Evolutionary conservation across 2,888 invertebrate species (phyloP), one percentile per base, ranked within the genome.

Genomic region (Cotesia congregata): DNA sequence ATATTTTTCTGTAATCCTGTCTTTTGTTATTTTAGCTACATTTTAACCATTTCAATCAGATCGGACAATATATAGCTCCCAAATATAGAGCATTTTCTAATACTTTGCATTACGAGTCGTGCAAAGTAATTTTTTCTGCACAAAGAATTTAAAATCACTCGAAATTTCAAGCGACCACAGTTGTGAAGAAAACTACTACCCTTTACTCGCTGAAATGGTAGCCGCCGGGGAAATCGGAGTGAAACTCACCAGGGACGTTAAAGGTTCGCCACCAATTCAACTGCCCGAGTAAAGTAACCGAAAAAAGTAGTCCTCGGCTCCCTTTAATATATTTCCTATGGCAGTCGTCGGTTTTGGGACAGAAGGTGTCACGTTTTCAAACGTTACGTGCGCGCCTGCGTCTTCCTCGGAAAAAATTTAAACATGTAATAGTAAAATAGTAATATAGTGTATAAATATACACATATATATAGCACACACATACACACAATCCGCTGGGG

Each of bases 161-260:
- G 30, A 30, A 30, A 30, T 30, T 30, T 30, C 30, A 30, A 3
- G 30, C 30, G 30, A 30, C 30, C 30, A 30, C 30, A 30, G 30
- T 30, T 30, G 30, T 30, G 30, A 30, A 30, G 0, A 30, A 30
- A 30, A 30, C 30, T 30, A 30, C 30, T 30, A 30, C 30, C 30
- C 30, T 30, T 30, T 30, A 30, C 30, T 30, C 30, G 30, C 30
- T 38, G 50, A 64, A 50, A 68, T 41, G 71, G 68, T 38, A 77
- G 81, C 81, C 82, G 76, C 83, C 67, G 78, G 81, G 82, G 82
- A 83, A 84, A 84, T 84, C 81, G 82, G 40, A 68, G 69, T 71
- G 74, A 50, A 12, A 12, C 50, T 64, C 61, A 74, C 60, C 67
- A 68, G 67, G 67, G 67, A 60, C 67, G 64, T 17, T 73, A 12